Percentiles rank a stretch among this genome's conserved stretches.
phyloP scores from a whole-genome alignment of 2,888 invertebrate species.

The Mystacides longicornis region DNA sequence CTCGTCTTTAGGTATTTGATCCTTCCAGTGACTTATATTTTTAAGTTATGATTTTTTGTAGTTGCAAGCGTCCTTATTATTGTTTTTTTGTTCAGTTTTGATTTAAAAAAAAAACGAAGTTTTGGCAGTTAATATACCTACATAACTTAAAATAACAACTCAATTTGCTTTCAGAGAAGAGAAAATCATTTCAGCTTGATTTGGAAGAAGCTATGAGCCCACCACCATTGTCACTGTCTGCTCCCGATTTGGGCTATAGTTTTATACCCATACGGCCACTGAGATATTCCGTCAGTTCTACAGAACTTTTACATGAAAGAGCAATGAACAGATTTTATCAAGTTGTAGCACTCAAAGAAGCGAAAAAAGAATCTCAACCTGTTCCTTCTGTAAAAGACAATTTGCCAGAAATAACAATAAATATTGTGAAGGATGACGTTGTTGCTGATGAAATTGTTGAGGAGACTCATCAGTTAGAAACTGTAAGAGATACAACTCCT shows the following conservation, averaged over 20 bases:
- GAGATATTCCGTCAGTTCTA: constrained; percentile 71
- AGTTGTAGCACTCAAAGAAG: constrained; percentile 68
- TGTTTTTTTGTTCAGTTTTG: no score
- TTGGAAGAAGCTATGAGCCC: constrained; percentile 62
- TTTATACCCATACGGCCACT: constrained; percentile 52
- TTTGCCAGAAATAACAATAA: constrained; percentile 15
- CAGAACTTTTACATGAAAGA: constrained; percentile 73
- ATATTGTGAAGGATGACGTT: background rate
- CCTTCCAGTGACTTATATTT: no score
- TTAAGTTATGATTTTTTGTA: no score
- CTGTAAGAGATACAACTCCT: background rate
- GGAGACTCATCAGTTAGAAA: constrained; percentile 4
- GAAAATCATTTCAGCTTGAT: constrained; percentile 56
- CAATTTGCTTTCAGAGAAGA: constrained; percentile 37
- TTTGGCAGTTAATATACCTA: no score
- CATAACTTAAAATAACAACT: background rate
- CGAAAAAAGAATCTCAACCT: constrained; percentile 39
- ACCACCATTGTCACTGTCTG: constrained; percentile 74
- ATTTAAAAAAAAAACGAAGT: no score
- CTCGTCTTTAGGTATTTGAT: no score
- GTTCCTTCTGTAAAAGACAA: constrained; percentile 32
- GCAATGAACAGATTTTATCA: constrained; percentile 77
- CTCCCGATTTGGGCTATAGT: constrained; percentile 63
- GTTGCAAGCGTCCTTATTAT: no score
- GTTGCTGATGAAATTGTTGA: constrained; percentile 6